Base-by-base conservation (phyloP, 2,888 invertebrate species). In the Thymelicus lineola region DNA sequence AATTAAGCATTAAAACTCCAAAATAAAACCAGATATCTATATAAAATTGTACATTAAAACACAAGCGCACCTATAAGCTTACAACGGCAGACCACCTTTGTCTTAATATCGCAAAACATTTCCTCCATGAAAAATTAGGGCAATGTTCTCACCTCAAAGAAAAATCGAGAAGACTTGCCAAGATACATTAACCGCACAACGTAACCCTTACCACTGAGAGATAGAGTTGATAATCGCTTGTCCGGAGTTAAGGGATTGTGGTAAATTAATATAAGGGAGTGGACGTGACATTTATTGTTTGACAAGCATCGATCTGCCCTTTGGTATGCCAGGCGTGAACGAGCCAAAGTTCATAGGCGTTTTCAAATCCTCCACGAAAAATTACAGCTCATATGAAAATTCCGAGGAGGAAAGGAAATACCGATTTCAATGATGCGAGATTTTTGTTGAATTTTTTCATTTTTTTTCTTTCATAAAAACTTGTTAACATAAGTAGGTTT, bases 271-370 rank as follows among this genome's bases (percentile, higher is more conserved):
- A 86, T 89, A 84, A 89, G 92, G 93, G 93, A 91, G 88, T 93
- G 93, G 91, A 93, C 93, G 91, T 93, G 93, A 91, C 93, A 93
- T 93, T 93, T 92, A 93, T 93, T 93, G 93, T 93, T 91, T 93
- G 93, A 92, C 92, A 90, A 90, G 86, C 90, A 93, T 93, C 93
- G 93, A 93, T 93, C 92, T 93, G 92, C 86, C 90, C 90, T 92
- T 92, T 93, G 89, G 86, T 87, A 88, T 87, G 85, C 90, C 86
- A 90, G 85, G 89, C 90, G 91, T 88, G 88, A 91, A 88, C 79
- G 80, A 81, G 83, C 77, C 64, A 70, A 73, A 75, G 75, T 74
- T 74, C 73, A 72, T 64, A 60, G 67, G 72, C 66, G 77, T 81
- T 81, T 82, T 73, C 70, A 66, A 69, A 69, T 58, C 69, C 58